Conservation (phyloP, 2,888 invertebrate species). For the Drosophila lutescens region DNA sequence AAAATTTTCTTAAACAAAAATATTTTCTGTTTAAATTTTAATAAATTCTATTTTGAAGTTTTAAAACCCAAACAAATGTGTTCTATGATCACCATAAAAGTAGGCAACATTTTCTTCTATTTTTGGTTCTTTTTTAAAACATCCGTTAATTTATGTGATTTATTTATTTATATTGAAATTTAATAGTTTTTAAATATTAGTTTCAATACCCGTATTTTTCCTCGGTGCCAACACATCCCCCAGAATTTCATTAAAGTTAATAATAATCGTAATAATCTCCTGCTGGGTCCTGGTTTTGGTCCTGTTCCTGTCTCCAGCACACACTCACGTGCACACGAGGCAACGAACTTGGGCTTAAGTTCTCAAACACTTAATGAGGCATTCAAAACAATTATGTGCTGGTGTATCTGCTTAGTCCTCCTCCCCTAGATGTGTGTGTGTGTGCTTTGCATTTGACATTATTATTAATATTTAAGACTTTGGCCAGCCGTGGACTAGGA, state of each 20-base stretch:
- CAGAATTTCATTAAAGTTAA: slow-evolving; percentile 60
- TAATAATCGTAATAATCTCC: slow-evolving; percentile 71
- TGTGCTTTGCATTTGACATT: slow-evolving; percentile 54
- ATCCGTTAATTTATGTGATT: no score
- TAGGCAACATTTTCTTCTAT: background rate
- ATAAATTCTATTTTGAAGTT: no score
- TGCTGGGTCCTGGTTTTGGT: slow-evolving; percentile 45
- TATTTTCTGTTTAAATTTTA: no score
- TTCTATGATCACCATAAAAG: background rate
- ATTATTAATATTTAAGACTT: slow-evolving; percentile 71
- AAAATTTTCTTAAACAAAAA: no score
- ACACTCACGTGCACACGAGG: slow-evolving; percentile 19
- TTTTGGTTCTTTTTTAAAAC: no score
- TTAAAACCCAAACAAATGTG: no score
- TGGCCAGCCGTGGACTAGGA: slow-evolving; percentile 27
- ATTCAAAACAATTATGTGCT: slow-evolving; percentile 75
- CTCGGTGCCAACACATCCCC: slow-evolving; percentile 2
- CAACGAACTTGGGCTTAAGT: slow-evolving; percentile 57
- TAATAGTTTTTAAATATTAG: background rate
- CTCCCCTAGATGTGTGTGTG: slow-evolving; percentile 17
- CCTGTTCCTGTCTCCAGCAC: slow-evolving; percentile 26
- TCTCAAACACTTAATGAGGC: slow-evolving; percentile 79
- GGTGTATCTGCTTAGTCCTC: slow-evolving; percentile 12
- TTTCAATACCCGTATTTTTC: background rate
- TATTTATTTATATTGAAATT: no score